Evolutionary conservation across 2,113 vertebrate species (phyloP), one percentile per base, ranked within the genome.

Genomic region (Nerophis ophidion): DNA sequence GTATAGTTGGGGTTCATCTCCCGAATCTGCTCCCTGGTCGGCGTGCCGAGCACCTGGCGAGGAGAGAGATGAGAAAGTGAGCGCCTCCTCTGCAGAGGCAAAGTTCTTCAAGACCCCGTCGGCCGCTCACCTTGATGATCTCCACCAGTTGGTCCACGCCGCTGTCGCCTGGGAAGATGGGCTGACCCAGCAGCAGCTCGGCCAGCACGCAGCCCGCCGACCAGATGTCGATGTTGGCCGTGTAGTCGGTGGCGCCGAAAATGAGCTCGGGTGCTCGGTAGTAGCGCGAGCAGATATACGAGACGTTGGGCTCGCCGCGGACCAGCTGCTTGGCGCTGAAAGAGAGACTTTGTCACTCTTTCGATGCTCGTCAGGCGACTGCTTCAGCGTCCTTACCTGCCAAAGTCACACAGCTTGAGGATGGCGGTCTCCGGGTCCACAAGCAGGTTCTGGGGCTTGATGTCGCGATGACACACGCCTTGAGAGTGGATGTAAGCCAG

Each of bases 1-100:
- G 94, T 96, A 76, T 96, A 96, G 81, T 96, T 96, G 9, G 94
- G 94, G 84, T 96, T 96, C 94, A 96, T 96, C 82, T 96, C 94
- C 65, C 94, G 85, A 71, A 96, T 96, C 84, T 96, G 94, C 86
- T 95, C 94, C 89, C 94, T 88, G 17, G 94, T 96, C 19, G 94
- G 94, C 34, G 94, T 96, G 72, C 94, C 94, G 84, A 96, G 84
- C 79, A 96, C 93, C 94, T 96, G 68, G 48, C 5, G 47, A 38
- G 8, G 36, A 38, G 10, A 44, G 40, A 11, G 40, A 44, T 44
- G n/a, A 42, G 36, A 16, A 7, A 5, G 4, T 1, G 15, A 53
- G 50, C 12, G 26, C 26, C 26, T 26, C 26, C 26, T 26, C 26
- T 26, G 26, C 26, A 26, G 11, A 44, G 40, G 3, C 11, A 3